Evolutionary conservation across 2,113 vertebrate genomes (phyloP).

Genomic region (Trogon melanurus): DNA sequence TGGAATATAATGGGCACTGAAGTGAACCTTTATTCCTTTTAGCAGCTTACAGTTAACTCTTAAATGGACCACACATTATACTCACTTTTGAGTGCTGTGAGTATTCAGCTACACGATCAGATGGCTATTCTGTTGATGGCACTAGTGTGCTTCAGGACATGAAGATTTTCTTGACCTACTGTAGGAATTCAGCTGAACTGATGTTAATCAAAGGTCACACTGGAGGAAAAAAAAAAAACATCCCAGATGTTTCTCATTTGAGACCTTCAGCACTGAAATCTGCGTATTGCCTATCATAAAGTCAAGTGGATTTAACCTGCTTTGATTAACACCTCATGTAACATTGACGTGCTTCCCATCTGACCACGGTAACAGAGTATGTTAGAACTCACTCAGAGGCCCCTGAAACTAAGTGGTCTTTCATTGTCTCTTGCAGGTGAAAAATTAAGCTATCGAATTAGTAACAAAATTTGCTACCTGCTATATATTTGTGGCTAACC

Average conservation of each 20-base stretch:
- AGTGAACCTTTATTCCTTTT: constrained; percentile 75
- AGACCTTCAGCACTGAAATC: neutral
- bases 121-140: neutral
- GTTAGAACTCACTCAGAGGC: neutral
- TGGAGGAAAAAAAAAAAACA: neutral
- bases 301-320: neutral
- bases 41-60: constrained; percentile 70
- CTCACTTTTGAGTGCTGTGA: constrained; percentile 25
- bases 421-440: neutral
- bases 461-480: neutral
- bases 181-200: constrained; percentile 13
- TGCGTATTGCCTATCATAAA: neutral
- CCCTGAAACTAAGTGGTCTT: neutral
- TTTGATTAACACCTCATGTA: neutral
- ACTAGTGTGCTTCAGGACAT: neutral
- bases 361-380: neutral
- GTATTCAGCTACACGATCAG: neutral
- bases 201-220: neutral
- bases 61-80: constrained; percentile 41
- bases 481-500: neutral
- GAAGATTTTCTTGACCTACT: constrained; percentile 10
- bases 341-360: neutral
- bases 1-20: constrained; percentile 77
- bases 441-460: neutral
- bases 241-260: neutral